Evolutionary conservation across 1,140 invertebrate species (phyloP), one percentile per base, ranked within the genome.

Genomic region (Colletes gigas): DNA sequence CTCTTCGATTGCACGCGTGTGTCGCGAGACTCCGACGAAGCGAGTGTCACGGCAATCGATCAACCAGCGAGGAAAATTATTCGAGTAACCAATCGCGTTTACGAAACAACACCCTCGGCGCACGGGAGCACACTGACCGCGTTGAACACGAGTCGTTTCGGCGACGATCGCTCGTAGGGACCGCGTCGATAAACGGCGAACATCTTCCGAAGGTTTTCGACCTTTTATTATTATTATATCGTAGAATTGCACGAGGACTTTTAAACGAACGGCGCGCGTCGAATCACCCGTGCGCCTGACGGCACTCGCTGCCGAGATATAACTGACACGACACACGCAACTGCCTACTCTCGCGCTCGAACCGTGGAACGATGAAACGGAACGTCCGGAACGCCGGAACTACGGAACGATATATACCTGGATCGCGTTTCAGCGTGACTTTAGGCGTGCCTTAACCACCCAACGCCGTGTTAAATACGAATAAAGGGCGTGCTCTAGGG

Each of bases 271-370:
- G 54, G 6, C 78, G 78, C 82, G 76, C 75, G 60, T 70, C 82
- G 57, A 66, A 86, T 78, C 83, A 78, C 75, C 83, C 84, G 81
- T 83, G 77, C 85, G 87, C 85, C 90, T 89, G 87, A 85, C 91
- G 89, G 90, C 91, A 89, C 85, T 90, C 91, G 88, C 92, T 92
- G 92, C 90, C 92, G 91, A 90, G 92, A 92, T 90, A 92, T 92
- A 92, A 93, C 92, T 93, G 92, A 92, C 92, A 89, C 84, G 86
- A 85, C 75, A 90, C 89, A 91, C 90, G 89, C 90, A 91, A 91
- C 89, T 87, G 82, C 80, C 87, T 86, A 84, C 82, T 84, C 88
- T 82, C 87, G 77, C 79, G 76, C 73, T 83, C 81, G 80, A 86
- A 88, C 82, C 72, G 67, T 55, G 83, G 59, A 84, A 85, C 82